These are phyloP conservation scores for Cydia amplana DNA, from an alignment of 1,140 invertebrate species.

Conservation along the genomic window DNA sequence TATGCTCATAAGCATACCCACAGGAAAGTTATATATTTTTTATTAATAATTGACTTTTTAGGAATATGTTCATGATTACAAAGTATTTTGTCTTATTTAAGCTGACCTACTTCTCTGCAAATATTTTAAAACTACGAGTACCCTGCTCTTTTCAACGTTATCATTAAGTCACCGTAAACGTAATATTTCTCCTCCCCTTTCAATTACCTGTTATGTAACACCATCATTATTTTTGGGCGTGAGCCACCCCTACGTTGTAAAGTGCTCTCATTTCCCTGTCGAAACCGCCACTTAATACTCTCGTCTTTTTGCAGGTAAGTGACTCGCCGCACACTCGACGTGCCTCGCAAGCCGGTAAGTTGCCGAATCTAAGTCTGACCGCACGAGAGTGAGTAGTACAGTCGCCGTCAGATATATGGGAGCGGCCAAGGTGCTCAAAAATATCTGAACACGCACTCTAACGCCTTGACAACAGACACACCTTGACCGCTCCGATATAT, in stretches of 20 bases:
- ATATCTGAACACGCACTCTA: no score
- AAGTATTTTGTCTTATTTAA: no score
- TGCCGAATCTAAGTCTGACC: background rate
- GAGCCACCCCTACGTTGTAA: constrained; percentile 20
- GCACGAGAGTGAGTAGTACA: background rate
- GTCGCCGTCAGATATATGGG: no score
- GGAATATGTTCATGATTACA: background rate
- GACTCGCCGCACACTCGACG: constrained; percentile 39
- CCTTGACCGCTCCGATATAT: no score
- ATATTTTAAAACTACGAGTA: no score
- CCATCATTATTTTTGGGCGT: background rate
- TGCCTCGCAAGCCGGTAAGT: constrained; percentile 9
- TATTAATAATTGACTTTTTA: background rate
- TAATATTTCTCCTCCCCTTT: background rate
- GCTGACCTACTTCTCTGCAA: no score
- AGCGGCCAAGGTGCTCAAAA: no score
- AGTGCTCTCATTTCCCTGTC: constrained; percentile 30
- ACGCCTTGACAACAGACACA: no score
- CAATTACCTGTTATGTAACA: background rate
- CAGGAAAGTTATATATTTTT: background rate
- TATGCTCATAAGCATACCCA: background rate
- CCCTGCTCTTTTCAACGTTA: no score
- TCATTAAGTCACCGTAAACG: background rate
- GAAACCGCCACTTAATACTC: constrained; percentile 30
- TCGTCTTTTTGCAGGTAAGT: constrained; percentile 58